Evolutionary conservation across 2,113 vertebrate genomes (phyloP), one percentile per base, ranked within the genome.

Genomic region (Lutjanus erythropterus): DNA sequence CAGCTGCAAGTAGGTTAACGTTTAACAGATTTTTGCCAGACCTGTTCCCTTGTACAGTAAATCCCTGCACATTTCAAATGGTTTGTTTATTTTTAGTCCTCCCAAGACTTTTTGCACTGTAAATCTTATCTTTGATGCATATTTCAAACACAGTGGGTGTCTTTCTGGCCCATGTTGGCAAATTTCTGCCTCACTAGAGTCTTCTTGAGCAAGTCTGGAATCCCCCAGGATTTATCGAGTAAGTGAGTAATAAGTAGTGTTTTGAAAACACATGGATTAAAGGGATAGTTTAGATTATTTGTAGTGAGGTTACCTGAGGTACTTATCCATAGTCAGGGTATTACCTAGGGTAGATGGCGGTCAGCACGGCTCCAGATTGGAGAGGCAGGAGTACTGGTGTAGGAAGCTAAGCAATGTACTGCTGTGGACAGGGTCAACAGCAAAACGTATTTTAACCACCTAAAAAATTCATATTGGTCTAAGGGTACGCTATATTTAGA

Each of bases 1-100:
- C 39, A 14, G 67, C 77, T 76, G 86, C 81, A 70, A 77, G 59
- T 52, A 70, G 79, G 83, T 79, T 84, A 65, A 78, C 67, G 16
- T 69, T 75, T 23, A 65, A 80, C 64, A 64, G 46, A 49, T 83
- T 76, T 64, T 56, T 27, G 27, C 60, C 23, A 25, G 58, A 64
- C 19, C 44, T 19, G 6, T 49, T 66, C 31, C 31, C 25, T n/a
- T 23, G 16, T 44, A 70, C 56, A 42, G 61, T 70, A 84, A 84
- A 83, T 77, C 80, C 44, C 56, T 10, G 52, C 64, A 41, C 29
- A 35, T 73, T 78, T 67, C 47, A 83, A 61, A 67, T 50, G 33
- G 39, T 65, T 83, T 81, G 39, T 85, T 81, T 83, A 75, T 82
- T 80, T 68, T 81, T 41, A 71, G 59, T 8, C 62, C 5, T 65